These are phyloP conservation scores for Standfussiana lucernea DNA, from an alignment of 2,888 invertebrate species.

Conservation along the genomic window DNA sequence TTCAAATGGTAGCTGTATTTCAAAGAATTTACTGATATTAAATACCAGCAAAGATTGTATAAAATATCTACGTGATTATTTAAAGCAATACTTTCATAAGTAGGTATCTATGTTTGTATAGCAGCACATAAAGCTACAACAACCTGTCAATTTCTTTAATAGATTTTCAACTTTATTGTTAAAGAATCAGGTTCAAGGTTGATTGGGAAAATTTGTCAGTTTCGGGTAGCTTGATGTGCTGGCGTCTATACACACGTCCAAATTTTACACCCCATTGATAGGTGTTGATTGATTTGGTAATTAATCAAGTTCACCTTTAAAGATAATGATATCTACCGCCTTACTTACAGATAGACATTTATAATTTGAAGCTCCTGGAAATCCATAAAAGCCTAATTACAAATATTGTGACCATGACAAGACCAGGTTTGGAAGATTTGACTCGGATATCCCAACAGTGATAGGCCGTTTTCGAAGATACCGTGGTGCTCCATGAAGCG, in stretches of 20 bases:
- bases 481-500: neutral
- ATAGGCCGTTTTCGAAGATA: neutral
- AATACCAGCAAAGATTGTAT: neutral
- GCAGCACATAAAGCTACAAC: too few relatives aligned
- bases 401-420: neutral
- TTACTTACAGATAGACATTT: neutral
- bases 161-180: too few relatives aligned
- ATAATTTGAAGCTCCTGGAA: neutral
- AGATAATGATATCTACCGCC: neutral
- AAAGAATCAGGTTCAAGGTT: too few relatives aligned
- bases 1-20: conserved; percentile 15
- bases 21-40: conserved; percentile 14
- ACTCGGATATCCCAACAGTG: neutral
- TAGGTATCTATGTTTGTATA: neutral
- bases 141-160: too few relatives aligned
- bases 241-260: too few relatives aligned
- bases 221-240: too few relatives aligned
- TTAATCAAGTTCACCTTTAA: conserved; percentile 16
- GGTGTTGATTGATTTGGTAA: conserved; percentile 7
- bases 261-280: conserved; percentile 3
- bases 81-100: neutral
- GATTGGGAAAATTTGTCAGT: too few relatives aligned
- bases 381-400: neutral
- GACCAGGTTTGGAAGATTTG: neutral
- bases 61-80: conserved; percentile 7